Evolutionary conservation across 2,113 vertebrate genomes (phyloP).

Genomic region (Pluvialis apricaria): DNA sequence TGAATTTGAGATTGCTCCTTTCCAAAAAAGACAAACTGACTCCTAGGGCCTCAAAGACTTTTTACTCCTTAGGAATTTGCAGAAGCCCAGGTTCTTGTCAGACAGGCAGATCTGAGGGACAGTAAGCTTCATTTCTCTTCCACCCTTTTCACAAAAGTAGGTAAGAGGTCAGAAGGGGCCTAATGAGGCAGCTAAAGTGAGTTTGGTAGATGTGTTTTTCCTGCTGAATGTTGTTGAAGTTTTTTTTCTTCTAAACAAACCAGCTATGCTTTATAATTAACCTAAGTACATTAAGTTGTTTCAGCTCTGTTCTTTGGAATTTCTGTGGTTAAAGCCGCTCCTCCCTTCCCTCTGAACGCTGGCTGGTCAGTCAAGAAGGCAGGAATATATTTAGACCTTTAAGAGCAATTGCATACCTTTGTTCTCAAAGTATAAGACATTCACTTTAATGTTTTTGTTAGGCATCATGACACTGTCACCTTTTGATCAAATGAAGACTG

Average conservation of each 20-base stretch:
- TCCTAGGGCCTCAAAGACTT: not conserved
- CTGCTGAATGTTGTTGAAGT: not conserved
- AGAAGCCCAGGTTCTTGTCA: not conserved
- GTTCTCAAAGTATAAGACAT: not conserved
- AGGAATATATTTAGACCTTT: not conserved
- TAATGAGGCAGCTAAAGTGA: not conserved
- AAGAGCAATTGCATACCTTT: not conserved
- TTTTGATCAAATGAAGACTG: conserved; percentile 99
- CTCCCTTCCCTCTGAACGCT: not conserved
- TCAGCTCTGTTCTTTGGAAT: not conserved
- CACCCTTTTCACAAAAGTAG: not conserved
- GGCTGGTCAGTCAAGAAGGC: not conserved
- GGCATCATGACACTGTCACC: conserved; percentile 93
- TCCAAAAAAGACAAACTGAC: not conserved
- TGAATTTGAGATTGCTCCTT: not conserved
- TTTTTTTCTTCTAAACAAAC: not conserved
- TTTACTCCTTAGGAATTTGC: not conserved
- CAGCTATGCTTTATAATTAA: not conserved
- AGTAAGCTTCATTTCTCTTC: not conserved
- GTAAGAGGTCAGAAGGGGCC: not conserved
- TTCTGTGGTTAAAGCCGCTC: not conserved
- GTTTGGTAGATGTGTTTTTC: not conserved
- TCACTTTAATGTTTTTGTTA: conserved; percentile 50
- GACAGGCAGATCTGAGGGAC: not conserved
- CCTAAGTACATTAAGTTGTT: not conserved